Evolutionary conservation across 2,888 invertebrate species (phyloP), one percentile per base, ranked within the genome.

Genomic region (Zhengitettix transpicula): DNA sequence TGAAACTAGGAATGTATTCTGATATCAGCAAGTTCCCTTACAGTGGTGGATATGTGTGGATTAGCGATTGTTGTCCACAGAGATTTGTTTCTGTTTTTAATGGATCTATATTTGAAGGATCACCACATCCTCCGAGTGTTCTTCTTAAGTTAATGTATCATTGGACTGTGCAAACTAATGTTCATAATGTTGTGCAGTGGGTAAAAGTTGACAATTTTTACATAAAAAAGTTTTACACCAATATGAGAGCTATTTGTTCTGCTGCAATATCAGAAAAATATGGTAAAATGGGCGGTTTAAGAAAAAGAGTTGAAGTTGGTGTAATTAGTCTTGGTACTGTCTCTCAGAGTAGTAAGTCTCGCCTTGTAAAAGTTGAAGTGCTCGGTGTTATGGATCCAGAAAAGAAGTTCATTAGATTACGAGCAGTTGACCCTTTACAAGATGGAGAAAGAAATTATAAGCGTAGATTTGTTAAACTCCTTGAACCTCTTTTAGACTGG

Each of bases 11-110:
- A 77, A 89, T 90, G 83, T 91, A 89, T 72, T 89, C 88, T 0
- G 91, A 92, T 70, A 85, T 84, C 0, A 80, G 84, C 0, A 89
- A 89, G 66, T 90, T 91, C 71, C 89, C 89, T 0, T 89, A 85
- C 71, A 89, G 89, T 0, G 92, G 92, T 0, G 92, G 92, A 44
- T 92, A 92, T 69, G 91, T 92, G 1, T 92, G 92, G 92, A 89
- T 92, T 65, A 87, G 87, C 0, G 87, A 88, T 64, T 92, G 91
- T 69, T 92, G 92, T 67, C 87, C 89, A 0, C 85, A 86, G 10
- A 81, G 86, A 55, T 90, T 88, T 70, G 86, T 91, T 8, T 92
- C 92, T 0, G 89, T 92, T 0, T 92, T 90, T 73, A 85, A 84
- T 64, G 89, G 89, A 41, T 92, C 92, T 0, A 78, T 93, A 58